These are phyloP conservation scores for Ginglymostoma cirratum DNA, from an alignment of 2,113 vertebrate species.

Conservation along the genomic window DNA sequence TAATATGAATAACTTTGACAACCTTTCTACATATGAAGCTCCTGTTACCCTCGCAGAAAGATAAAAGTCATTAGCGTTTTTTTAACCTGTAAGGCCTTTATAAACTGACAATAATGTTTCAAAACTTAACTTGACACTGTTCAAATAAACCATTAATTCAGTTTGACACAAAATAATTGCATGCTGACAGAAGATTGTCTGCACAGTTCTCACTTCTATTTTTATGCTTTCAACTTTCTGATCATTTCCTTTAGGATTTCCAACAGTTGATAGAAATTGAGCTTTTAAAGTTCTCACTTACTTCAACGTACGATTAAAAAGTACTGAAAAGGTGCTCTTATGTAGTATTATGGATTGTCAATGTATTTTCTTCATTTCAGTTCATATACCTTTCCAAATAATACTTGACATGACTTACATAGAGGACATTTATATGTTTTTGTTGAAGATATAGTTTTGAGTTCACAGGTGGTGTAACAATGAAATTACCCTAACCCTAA, in stretches of 20 bases:
- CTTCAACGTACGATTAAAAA: background rate
- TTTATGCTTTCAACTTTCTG: background rate
- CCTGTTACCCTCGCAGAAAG: background rate
- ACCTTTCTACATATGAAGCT: background rate
- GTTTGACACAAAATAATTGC: conserved; percentile 18
- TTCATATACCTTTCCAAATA: background rate
- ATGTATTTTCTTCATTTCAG: background rate
- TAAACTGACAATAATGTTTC: background rate
- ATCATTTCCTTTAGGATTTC: background rate
- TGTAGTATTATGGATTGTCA: background rate
- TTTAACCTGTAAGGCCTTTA: background rate
- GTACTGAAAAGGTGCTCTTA: background rate
- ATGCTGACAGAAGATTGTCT: background rate
- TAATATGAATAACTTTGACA: too few species aligned
- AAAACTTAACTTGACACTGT: background rate
- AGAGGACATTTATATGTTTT: background rate
- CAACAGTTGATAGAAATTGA: background rate
- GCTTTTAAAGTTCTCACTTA: background rate
- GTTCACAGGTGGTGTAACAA: background rate
- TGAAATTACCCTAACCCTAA: background rate
- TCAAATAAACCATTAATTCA: conserved; percentile 28
- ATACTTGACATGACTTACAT: background rate
- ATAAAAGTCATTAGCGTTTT: background rate
- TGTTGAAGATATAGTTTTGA: background rate
- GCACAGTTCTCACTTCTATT: background rate